Percentiles rank a stretch among this genome's conserved stretches.
phyloP scores from a whole-genome alignment of 1,140 invertebrate species.

The Euwallacea similis region DNA sequence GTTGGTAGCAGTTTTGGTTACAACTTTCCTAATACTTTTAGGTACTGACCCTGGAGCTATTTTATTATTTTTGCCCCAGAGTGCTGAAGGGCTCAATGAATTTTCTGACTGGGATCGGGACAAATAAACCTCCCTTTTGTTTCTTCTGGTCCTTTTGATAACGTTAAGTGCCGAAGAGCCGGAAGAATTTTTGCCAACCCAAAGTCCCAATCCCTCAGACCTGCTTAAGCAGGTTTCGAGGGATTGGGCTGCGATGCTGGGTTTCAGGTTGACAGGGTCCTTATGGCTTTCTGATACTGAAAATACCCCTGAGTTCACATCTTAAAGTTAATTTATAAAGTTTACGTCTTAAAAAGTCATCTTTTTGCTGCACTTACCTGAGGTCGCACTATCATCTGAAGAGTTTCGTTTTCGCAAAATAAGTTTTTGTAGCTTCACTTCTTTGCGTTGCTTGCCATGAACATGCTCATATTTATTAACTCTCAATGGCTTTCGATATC shows the following conservation, averaged over 20 bases:
- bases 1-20: too few relatives aligned
- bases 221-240: background rate
- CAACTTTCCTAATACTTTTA: too few relatives aligned
- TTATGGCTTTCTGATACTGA: background rate
- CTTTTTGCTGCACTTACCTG: too few relatives aligned
- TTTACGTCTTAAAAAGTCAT: too few relatives aligned
- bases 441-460: too few relatives aligned
- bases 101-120: slow-evolving; percentile 25
- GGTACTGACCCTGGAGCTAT: background rate
- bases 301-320: background rate
- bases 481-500: too few relatives aligned
- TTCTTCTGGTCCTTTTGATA: slow-evolving; percentile 9
- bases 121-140: slow-evolving; percentile 24
- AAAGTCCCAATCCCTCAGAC: too few relatives aligned
- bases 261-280: background rate
- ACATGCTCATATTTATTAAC: too few relatives aligned
- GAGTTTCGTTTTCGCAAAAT: too few relatives aligned
- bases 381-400: too few relatives aligned
- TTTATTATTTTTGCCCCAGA: background rate
- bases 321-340: background rate
- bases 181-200: background rate
- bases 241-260: background rate
- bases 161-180: background rate
- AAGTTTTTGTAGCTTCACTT: too few relatives aligned
- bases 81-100: background rate